Percentiles rank a stretch among this genome's conserved stretches.
Conservation (phyloP, 2,888 invertebrate genomes). For the Philereme transversata region DNA sequence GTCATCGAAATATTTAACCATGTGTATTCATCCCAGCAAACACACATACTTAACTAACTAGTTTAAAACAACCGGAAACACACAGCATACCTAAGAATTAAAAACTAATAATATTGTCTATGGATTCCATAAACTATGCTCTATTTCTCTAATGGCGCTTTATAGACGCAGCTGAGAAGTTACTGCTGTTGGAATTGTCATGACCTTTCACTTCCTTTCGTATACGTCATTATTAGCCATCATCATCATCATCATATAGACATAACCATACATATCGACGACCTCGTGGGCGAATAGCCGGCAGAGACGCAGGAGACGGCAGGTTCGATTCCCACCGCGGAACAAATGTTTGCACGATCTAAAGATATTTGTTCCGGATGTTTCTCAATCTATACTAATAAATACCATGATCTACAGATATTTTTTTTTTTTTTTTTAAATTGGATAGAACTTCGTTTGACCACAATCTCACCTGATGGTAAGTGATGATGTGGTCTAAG, state of each 20-base stretch:
- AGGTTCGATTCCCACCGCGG: no score
- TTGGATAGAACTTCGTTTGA: no score
- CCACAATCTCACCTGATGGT: no score
- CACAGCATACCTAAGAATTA: slow-evolving; percentile 43
- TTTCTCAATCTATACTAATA: no score
- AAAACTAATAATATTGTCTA: slow-evolving; percentile 27
- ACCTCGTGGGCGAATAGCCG: no score
- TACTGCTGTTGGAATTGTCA: slow-evolving; percentile 7
- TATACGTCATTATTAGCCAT: not conserved
- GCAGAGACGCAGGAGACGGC: no score
- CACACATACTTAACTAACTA: slow-evolving; percentile 41
- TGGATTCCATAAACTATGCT: slow-evolving; percentile 1
- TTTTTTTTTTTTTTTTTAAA: no score
- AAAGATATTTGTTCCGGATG: no score
- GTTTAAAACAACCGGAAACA: slow-evolving; percentile 61
- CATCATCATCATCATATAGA: not conserved
- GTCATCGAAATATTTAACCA: slow-evolving; percentile 15
- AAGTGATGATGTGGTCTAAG: no score
- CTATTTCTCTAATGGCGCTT: slow-evolving; percentile 14
- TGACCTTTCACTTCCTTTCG: slow-evolving; percentile 3
- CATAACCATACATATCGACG: no score
- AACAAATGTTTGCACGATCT: no score
- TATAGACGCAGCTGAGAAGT: slow-evolving; percentile 18
- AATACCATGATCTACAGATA: no score
- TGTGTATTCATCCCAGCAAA: slow-evolving; percentile 36